Percentiles rank a stretch among this genome's conserved stretches.
These are phyloP conservation scores for Helicoverpa armigera DNA, from an alignment of 1,140 invertebrate species.

Conservation along the genomic window DNA sequence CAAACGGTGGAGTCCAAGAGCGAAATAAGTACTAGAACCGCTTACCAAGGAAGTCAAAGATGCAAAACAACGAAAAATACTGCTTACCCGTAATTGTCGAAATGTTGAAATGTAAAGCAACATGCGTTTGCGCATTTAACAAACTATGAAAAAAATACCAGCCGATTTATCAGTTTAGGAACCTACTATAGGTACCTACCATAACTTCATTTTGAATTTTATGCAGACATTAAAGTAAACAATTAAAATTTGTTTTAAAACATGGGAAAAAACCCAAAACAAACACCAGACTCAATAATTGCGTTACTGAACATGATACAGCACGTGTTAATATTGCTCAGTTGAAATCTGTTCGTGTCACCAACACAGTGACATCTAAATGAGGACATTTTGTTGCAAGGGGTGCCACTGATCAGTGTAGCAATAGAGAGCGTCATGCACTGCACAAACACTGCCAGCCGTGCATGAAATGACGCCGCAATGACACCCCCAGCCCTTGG, in stretches of 20 bases:
- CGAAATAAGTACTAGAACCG: too few species aligned
- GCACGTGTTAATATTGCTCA: neutral
- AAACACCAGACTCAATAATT: neutral
- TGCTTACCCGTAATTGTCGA: too few species aligned
- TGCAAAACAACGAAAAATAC: too few species aligned
- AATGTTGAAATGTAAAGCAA: too few species aligned
- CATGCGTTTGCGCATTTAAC: too few species aligned
- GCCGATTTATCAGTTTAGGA: too few species aligned
- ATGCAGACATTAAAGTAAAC: neutral
- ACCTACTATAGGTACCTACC: too few species aligned
- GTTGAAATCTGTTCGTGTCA: neutral
- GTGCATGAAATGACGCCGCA: conserved; percentile 68
- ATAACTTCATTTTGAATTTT: too few species aligned
- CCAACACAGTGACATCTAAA: neutral
- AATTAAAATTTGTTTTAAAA: neutral
- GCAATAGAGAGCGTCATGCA: conserved; percentile 42
- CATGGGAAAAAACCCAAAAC: neutral
- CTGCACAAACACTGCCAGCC: conserved; percentile 66
- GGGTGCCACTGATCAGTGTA: conserved; percentile 9
- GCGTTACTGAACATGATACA: too few species aligned
- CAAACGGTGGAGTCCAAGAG: too few species aligned
- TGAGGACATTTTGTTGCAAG: neutral
- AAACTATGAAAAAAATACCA: too few species aligned
- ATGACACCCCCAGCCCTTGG: conserved; percentile 67
- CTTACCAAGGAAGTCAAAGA: too few species aligned